These are phyloP conservation scores for Catharus bicknelli DNA, from an alignment of 2,113 vertebrate species.

Conservation along the genomic window DNA sequence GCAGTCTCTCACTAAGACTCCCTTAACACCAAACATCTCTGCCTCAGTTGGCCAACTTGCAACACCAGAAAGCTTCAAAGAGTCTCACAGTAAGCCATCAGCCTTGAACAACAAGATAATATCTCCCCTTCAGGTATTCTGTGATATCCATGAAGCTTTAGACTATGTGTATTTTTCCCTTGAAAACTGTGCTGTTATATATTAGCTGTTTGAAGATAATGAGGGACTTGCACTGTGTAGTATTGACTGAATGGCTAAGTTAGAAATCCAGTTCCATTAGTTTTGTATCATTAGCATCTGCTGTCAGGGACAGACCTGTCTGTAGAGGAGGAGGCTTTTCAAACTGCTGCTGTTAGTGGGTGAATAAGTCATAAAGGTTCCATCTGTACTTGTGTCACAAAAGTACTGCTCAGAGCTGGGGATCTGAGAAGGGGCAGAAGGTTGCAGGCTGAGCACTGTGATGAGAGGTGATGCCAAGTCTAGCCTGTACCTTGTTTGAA, in stretches of 20 bases:
- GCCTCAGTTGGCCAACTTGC: conserved; percentile 79
- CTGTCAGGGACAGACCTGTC: neutral
- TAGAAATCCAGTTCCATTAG: neutral
- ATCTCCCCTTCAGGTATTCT: conserved; percentile 79
- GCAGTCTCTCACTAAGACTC: conserved; percentile 79
- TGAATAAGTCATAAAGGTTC: neutral
- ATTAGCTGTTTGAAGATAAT: neutral
- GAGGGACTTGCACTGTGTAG: neutral
- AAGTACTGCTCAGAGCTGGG: neutral
- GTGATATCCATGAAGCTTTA: neutral
- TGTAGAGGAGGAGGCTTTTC: neutral
- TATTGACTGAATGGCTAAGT: neutral
- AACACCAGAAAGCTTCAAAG: conserved; percentile 93
- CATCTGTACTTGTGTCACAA: neutral
- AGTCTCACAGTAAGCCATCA: conserved; percentile 77
- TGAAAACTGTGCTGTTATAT: neutral
- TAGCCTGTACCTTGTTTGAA: neutral
- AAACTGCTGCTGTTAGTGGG: neutral
- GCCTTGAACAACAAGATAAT: conserved; percentile 74
- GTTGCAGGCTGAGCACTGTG: neutral
- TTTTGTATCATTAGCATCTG: neutral
- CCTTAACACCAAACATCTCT: conserved; percentile 81
- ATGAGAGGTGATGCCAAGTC: neutral
- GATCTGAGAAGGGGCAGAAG: neutral
- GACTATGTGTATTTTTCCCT: neutral